Evolutionary conservation across 1,140 invertebrate species (phyloP).

Genomic region (Hesperophylax magnus): DNA sequence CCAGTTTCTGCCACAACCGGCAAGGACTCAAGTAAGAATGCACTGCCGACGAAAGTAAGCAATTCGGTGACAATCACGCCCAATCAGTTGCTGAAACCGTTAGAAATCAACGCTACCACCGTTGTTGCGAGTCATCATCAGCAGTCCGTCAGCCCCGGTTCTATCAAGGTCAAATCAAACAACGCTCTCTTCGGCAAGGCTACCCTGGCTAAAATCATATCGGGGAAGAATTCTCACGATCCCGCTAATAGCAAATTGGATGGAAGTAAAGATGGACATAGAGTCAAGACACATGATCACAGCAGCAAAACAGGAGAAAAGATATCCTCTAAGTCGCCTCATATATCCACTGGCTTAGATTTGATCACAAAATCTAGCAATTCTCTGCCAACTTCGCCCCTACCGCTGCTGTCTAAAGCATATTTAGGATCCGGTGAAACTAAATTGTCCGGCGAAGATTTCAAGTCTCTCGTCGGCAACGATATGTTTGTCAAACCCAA

Average conservation of each 20-base stretch:
- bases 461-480: conserved; percentile 20
- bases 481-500: conserved; percentile 53
- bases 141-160: conserved; percentile 10
- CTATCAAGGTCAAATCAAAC: conserved; percentile 49
- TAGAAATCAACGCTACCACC: not conserved
- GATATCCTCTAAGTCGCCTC: not conserved
- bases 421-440: conserved; percentile 8
- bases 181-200: conserved; percentile 51
- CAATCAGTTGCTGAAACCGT: conserved; percentile 43
- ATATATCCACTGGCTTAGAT: conserved; percentile 5
- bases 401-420: conserved; percentile 11
- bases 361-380: conserved; percentile 11
- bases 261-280: conserved; percentile 22
- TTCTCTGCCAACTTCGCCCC: not conserved
- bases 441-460: conserved; percentile 25
- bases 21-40: conserved; percentile 25
- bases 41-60: conserved; percentile 9
- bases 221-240: conserved; percentile 43
- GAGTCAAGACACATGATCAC: conserved; percentile 22
- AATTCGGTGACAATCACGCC: conserved; percentile 27
- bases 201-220: conserved; percentile 53
- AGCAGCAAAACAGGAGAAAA: not conserved
- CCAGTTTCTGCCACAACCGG: conserved; percentile 23
- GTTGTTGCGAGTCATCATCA: not conserved
- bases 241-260: conserved; percentile 18